Conservation (phyloP, 2,113 vertebrate species). For the Bujurquina vittata region DNA sequence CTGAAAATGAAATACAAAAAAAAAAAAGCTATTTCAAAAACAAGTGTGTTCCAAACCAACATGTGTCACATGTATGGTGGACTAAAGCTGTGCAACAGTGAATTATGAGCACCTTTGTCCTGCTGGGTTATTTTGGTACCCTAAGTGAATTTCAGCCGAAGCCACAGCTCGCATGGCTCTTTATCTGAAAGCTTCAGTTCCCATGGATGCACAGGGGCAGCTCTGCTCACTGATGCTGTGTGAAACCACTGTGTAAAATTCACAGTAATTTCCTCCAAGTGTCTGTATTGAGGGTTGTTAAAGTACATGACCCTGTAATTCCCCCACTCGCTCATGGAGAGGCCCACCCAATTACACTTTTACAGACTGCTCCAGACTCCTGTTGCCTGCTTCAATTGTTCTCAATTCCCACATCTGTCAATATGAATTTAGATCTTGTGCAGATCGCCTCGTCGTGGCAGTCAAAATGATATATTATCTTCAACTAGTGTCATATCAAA, state of each 20-base stretch:
- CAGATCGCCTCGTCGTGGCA: conserved; percentile 54
- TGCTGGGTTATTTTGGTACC: background rate
- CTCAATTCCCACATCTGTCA: conserved; percentile 62
- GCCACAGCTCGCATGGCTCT: background rate
- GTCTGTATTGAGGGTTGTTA: conserved; percentile 48
- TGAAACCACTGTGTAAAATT: conserved; percentile 48
- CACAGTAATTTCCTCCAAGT: conserved; percentile 56
- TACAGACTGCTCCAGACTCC: conserved; percentile 48
- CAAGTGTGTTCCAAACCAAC: no score
- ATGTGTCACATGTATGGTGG: no score
- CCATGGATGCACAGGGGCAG: conserved; percentile 26
- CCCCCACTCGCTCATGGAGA: conserved; percentile 28
- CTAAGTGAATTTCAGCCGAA: background rate
- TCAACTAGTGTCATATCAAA: conserved; percentile 64
- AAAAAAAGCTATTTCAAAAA: no score
- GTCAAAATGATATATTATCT: conserved; percentile 67
- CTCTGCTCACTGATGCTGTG: conserved; percentile 48
- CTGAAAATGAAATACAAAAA: no score
- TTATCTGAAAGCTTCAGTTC: conserved; percentile 34
- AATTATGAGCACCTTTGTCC: background rate
- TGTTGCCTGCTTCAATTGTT: conserved; percentile 47
- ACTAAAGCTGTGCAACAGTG: background rate
- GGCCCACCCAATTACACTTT: conserved; percentile 59
- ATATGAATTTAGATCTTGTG: conserved; percentile 57
- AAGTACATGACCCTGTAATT: conserved; percentile 61